These are phyloP conservation scores for Laspeyria flexula DNA, from an alignment of 2,888 invertebrate genomes.

Conservation along the genomic window DNA sequence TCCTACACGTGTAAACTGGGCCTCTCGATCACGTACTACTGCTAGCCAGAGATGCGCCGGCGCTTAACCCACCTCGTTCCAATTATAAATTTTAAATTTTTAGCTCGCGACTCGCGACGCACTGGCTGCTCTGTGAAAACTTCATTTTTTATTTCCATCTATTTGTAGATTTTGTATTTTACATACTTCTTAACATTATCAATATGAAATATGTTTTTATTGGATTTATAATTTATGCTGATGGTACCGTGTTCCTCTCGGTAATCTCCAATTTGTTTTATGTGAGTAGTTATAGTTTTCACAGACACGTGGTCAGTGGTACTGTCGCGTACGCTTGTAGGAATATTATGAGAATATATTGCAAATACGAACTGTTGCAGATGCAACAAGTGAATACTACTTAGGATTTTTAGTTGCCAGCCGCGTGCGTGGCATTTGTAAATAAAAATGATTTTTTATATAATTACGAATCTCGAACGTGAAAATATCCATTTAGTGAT, in stretches of 20 bases:
- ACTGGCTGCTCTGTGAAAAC: conserved; percentile 61
- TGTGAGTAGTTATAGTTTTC: conserved; percentile 46
- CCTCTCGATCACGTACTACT: conserved; percentile 91
- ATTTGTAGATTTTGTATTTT: conserved; percentile 35
- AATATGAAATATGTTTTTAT: conserved; percentile 26
- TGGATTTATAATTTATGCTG: conserved; percentile 26
- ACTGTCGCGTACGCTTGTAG: conserved; percentile 47
- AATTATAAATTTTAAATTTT: conserved; percentile 66
- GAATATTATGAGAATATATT: conserved; percentile 42
- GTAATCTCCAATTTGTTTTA: conserved; percentile 25
- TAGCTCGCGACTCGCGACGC: conserved; percentile 62
- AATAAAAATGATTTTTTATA: conserved; percentile 49
- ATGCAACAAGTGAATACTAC: conserved; percentile 36
- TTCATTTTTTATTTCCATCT: conserved; percentile 41
- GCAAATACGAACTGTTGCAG: conserved; percentile 37
- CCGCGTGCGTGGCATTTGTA: conserved; percentile 50
- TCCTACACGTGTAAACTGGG: conserved; percentile 92
- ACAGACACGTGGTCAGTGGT: conserved; percentile 45
- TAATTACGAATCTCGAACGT: conserved; percentile 46
- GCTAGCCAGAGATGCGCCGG: conserved; percentile 84
- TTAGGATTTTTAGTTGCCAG: conserved; percentile 46
- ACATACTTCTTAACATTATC: conserved; percentile 25
- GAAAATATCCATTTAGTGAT: conserved; percentile 50
- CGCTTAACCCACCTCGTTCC: conserved; percentile 79
- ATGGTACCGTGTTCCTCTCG: conserved; percentile 19